Evolutionary conservation across 2,113 vertebrate genomes (phyloP), one percentile per base, ranked within the genome.

Genomic region (Lonchura striata): DNA sequence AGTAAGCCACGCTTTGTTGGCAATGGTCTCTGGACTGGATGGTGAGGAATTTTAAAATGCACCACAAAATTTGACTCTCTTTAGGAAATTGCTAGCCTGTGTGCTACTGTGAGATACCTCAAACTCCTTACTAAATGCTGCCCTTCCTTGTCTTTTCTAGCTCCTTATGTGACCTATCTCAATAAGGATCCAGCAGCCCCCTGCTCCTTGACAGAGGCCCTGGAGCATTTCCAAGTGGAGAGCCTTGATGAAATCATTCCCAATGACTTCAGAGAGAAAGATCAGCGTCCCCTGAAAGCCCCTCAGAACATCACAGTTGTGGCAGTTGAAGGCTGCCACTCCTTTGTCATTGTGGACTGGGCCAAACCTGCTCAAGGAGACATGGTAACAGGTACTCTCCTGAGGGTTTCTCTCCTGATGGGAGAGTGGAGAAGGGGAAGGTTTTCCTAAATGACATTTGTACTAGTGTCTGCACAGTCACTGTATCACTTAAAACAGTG

Each of bases 281-380:
- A 80, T 31, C 63, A 88, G 44, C 98, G 94, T 74, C 99, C 99
- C 19, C 98, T 98, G 94, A 96, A 98, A 53, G 98, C 98, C 57
- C 99, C 99, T 49, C 98, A 99, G 72, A 99, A 99, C 94, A 98
- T 99, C 96, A 99, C 99, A 0, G 98, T 99, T 11, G 99, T 99
- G 1, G 99, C 99, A 66, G 98, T 99, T 63, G 99, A 99, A 97
- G 99, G 99, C 86, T 99, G 99, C 93, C 99, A 99, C 83, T 99
- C 99, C 3, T 99, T 99, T 79, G 99, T 99, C 94, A 99, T 99
- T 49, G 95, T 99, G 88, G 99, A 99, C 97, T 99, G 99, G 99
- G 98, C 97, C 77, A 98, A 98, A 64, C 99, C 99, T 24, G 77
- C 98, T 68, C 98, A 94, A 42, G 98, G 98, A 63, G 99, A 99